Base-by-base conservation (phyloP, 2,888 invertebrate species). In the Resseliella maxima region DNA sequence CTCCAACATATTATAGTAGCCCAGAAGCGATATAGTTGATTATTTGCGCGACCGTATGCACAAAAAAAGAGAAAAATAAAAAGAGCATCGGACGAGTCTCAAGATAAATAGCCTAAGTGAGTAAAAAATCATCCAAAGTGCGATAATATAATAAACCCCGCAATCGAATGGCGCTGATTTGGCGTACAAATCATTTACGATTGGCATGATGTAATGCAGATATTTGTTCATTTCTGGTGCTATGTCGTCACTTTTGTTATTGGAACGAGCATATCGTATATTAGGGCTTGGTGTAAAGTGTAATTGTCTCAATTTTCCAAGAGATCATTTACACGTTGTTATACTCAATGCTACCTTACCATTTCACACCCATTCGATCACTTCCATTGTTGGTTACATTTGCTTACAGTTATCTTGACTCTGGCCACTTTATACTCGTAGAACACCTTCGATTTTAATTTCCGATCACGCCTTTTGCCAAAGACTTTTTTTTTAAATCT, bases 301-400 rank as follows among this genome's bases (percentile, higher is more conserved):
- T 81, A 81, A 81, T 81, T 81, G 81, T 81, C 81, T 81, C 81
- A 36, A 35, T 36, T 36, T 81, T 81, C 81, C 81, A 36, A 21
- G 21, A 81, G 35, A 81, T 35, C 35, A 36, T 18, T 81, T 35
- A 36, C 35, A 24, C 12, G 59, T 24, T 24, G 59, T 3, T 59
- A 3, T 27, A 8, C 18, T 15, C 2, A 18, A 15, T 59, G 59
- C 59, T 59, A 59, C 59, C 59, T 59, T 24, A 12, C 59, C 59
- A 59, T 24, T 59, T 24, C 24, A 27, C 3, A 2, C 27, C n/a
- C 2, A 24, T 59, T 24, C 50, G 59, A 24, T 3, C 27, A 12
- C 59, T 59, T 59, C 59, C 59, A 24, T 59, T 27, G 27, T 59
- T 27, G 27, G 27, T 36, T 35, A 35, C 35, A 35, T 81, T 81